Evolutionary conservation across 2,797 vertebrate genomes (phyloP).

Genomic region (Pagetopsis macropterus): DNA sequence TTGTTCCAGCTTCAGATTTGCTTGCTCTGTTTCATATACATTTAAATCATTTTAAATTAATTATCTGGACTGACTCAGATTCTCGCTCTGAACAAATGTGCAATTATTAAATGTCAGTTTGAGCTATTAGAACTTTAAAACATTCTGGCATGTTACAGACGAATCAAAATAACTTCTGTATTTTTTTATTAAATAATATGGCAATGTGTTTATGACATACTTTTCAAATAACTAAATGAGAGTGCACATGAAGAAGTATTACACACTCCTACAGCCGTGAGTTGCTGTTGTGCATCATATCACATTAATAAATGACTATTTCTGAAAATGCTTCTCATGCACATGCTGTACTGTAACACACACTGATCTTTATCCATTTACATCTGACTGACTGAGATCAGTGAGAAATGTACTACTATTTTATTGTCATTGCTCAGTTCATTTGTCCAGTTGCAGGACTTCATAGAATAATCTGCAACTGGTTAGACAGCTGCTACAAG

Average conservation of each 20-base stretch:
- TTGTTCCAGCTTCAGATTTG: background rate
- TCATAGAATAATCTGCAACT: slow-evolving; percentile 26
- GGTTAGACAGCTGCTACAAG: slow-evolving; percentile 45
- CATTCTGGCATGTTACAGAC: background rate
- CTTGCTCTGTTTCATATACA: background rate
- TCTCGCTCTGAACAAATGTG: background rate
- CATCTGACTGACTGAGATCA: background rate
- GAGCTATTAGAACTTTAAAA: background rate
- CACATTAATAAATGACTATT: slow-evolving; percentile 17
- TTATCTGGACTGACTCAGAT: background rate
- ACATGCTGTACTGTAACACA: background rate
- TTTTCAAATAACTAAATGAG: background rate
- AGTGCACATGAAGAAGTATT: background rate
- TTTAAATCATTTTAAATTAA: background rate
- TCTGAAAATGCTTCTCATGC: background rate
- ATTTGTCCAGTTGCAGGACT: background rate
- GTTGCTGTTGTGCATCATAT: background rate
- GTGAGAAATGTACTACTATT: background rate
- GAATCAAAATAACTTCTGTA: too few relatives aligned
- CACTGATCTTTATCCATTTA: slow-evolving; percentile 1
- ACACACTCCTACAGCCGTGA: background rate
- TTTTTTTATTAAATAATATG: too few relatives aligned
- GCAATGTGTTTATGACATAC: background rate
- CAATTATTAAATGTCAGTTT: background rate
- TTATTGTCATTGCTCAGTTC: background rate